These are phyloP conservation scores for Eustalomyia histrio DNA, from an alignment of 2,888 invertebrate genomes.

Conservation along the genomic window DNA sequence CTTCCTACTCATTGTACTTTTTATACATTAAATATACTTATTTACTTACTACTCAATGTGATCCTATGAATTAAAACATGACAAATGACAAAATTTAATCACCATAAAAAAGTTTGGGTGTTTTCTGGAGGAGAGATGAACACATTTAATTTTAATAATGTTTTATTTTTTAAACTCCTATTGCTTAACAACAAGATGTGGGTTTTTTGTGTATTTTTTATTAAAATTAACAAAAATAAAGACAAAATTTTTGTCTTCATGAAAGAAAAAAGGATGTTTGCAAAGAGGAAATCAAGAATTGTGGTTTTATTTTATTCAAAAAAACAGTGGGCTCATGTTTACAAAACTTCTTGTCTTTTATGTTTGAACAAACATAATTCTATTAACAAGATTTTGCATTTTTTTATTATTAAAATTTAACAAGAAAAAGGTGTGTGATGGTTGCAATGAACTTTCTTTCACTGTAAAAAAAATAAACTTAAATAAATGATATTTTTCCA, in stretches of 20 bases:
- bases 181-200: slow-evolving; percentile 26
- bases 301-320: slow-evolving; percentile 23
- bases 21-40: not conserved
- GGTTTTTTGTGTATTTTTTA: slow-evolving; percentile 25
- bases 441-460: slow-evolving; percentile 46
- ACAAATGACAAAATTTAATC: slow-evolving; percentile 63
- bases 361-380: slow-evolving; percentile 19
- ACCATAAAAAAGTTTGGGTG: slow-evolving; percentile 33
- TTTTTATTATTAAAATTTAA: slow-evolving; percentile 22
- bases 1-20: slow-evolving; percentile 35
- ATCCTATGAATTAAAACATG: slow-evolving; percentile 60
- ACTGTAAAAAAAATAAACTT: not conserved
- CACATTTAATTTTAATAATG: slow-evolving; percentile 37
- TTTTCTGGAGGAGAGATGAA: slow-evolving; percentile 21
- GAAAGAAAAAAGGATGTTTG: slow-evolving; percentile 27
- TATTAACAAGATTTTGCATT: slow-evolving; percentile 15
- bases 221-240: slow-evolving; percentile 8
- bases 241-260: not conserved
- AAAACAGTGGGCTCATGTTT: slow-evolving; percentile 8
- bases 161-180: slow-evolving; percentile 24
- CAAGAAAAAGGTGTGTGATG: slow-evolving; percentile 56
- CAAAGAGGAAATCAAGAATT: slow-evolving; percentile 3
- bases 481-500: slow-evolving; percentile 24
- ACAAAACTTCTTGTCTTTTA: slow-evolving; percentile 36
- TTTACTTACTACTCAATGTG: not conserved